These are phyloP conservation scores for Chymomyza caudatula DNA, from an alignment of 2,888 invertebrate genomes.

Conservation along the genomic window DNA sequence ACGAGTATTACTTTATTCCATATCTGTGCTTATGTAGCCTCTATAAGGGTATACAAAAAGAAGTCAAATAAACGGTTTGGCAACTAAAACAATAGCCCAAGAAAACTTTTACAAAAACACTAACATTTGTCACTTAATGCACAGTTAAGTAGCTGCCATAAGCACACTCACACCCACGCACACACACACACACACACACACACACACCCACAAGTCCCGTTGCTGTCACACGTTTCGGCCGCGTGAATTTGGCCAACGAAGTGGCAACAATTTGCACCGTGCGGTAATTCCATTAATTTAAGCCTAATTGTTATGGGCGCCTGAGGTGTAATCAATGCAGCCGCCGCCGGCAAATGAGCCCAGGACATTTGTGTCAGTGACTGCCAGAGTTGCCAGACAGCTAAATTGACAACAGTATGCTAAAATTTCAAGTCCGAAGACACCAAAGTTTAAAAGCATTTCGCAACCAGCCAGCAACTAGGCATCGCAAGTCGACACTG, in stretches of 20 bases:
- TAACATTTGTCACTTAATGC: background rate
- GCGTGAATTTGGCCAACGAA: conserved; percentile 1
- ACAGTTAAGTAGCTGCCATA: background rate
- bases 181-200: background rate
- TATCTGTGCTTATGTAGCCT: background rate
- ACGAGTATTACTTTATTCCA: background rate
- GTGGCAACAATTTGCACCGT: conserved; percentile 50
- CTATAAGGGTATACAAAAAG: background rate
- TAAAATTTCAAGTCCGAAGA: background rate
- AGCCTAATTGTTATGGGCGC: conserved; percentile 68
- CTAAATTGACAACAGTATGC: background rate
- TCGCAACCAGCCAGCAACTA: background rate
- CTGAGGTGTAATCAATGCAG: conserved; percentile 64
- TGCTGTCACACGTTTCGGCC: background rate
- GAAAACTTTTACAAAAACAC: background rate
- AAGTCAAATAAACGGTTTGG: background rate
- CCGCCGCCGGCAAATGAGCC: conserved; percentile 17
- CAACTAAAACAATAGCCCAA: background rate
- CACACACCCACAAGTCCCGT: background rate
- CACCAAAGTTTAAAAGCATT: conserved; percentile 1
- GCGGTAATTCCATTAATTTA: conserved; percentile 71
- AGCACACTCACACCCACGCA: background rate
- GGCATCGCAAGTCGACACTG: no score
- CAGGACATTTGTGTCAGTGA: background rate
- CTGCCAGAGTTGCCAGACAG: background rate